Base-by-base conservation (phyloP, 2,888 invertebrate genomes). In the Watsonalla binaria region DNA sequence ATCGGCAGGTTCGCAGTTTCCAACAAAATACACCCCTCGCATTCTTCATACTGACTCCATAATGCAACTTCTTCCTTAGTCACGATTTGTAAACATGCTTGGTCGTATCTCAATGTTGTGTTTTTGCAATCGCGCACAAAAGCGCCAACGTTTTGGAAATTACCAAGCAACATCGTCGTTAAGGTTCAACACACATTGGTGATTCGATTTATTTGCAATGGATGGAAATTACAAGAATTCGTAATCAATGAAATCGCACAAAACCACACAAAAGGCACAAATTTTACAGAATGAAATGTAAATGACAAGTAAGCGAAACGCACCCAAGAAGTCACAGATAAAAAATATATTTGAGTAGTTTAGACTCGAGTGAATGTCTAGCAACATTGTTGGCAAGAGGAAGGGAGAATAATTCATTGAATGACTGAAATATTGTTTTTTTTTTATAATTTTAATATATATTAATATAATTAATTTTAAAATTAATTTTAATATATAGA, bases 1-100 rank as follows among this genome's bases (percentile, higher is more conserved):
- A 65, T 58, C 4, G 66, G 55, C 39, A 84, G 60, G 6, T 62
- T 67, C 5, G 66, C 66, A 5, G 74, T 83, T 39, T 79, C 64
- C 68, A 78, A 61, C 54, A 88, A 65, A 47, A 59, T 67, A 60
- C 90, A 90, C 45, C 84, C 84, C 58, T 91, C 84, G 54, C 91
- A 91, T 63, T 89, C 91, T 42, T 82, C 82, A 63, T 86, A 88
- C 62, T 91, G 90, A 61, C 84, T 88, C 84, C 76, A 84, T 65
- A 91, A 85, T 51, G 59, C 73, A 39, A 91, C 70, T 56, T 69
- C 59, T 57, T 76, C 69, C 0, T 77, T 67, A 7, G 86, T 77
- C 45, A 78, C 60, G 51, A 91, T 77, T 72, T 84, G 79, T 71
- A 91, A 80, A 75, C 91, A 91, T 53, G 91, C 90, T 69, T 90